Percentiles rank a stretch among this genome's conserved stretches.
These are phyloP conservation scores for Atherinomorus stipes DNA, from an alignment of 2,113 vertebrate species.

Conservation along the genomic window DNA sequence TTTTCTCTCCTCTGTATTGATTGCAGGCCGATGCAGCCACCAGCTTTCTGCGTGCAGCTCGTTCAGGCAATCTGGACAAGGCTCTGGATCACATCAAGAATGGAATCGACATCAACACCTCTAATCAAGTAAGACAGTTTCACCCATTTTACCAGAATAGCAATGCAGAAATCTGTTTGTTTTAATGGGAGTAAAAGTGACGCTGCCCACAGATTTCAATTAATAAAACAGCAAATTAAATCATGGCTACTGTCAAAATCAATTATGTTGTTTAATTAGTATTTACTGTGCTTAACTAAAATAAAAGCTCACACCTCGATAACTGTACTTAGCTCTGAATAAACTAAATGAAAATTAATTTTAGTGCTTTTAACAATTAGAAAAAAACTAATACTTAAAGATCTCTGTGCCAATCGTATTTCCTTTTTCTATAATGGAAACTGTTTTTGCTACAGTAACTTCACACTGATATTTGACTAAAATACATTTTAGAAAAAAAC, in stretches of 20 bases:
- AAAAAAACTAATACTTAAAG: too few relatives aligned
- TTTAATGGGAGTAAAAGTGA: constrained; percentile 12
- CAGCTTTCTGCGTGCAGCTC: constrained; percentile 94
- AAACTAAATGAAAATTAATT: too few relatives aligned
- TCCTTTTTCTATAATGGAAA: too few relatives aligned
- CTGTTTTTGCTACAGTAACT: too few relatives aligned
- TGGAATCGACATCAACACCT: constrained; percentile 92
- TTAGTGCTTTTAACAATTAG: too few relatives aligned
- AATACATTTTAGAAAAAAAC: too few relatives aligned
- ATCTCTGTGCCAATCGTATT: too few relatives aligned
- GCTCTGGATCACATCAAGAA: constrained; percentile 95
- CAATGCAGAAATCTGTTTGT: background rate
- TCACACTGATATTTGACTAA: too few relatives aligned
- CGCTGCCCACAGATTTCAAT: constrained; percentile 12
- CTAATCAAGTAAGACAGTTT: constrained; percentile 90
- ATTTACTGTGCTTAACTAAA: background rate
- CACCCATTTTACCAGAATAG: background rate
- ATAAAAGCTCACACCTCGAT: background rate
- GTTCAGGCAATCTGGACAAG: constrained; percentile 97
- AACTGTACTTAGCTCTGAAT: too few relatives aligned
- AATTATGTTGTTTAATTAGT: constrained; percentile 8
- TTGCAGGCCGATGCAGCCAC: constrained; percentile 91
- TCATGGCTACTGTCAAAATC: constrained; percentile 3
- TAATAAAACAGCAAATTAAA: constrained; percentile 20
- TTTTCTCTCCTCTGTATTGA: background rate